A percentile compares a stretch with the other conserved stretches of the same genome.
Conservation (phyloP, 2,113 vertebrate species). For the Columbina picui region DNA sequence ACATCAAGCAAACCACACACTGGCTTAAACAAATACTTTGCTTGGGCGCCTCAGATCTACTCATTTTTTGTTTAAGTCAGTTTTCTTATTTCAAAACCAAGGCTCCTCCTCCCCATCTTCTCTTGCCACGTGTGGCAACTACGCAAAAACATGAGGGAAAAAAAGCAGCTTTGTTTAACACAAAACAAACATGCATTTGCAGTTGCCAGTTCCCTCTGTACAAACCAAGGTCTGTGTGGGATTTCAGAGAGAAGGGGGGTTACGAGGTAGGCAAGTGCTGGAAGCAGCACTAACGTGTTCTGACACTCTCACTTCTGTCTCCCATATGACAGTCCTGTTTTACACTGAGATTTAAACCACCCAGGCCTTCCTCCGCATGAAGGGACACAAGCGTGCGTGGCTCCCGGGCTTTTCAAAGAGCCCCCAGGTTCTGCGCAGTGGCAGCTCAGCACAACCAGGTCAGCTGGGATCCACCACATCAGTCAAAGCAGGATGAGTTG, state of each 20-base stretch:
- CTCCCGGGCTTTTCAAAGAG: background rate
- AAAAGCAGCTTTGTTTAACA: conserved; percentile 3
- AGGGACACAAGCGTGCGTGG: fast-evolving
- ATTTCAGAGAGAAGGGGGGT: background rate
- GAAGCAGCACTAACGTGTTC: background rate
- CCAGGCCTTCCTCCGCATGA: background rate
- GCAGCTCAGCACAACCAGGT: background rate
- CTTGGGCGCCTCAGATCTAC: background rate
- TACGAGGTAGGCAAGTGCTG: background rate
- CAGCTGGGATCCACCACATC: background rate
- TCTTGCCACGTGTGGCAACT: background rate
- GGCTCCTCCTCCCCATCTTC: background rate
- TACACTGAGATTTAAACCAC: background rate
- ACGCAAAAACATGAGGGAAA: background rate
- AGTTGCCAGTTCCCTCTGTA: background rate
- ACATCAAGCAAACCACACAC: background rate
- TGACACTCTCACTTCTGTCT: background rate
- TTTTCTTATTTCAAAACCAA: background rate
- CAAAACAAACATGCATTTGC: background rate
- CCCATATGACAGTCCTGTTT: background rate
- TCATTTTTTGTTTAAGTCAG: background rate
- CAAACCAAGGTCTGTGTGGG: background rate
- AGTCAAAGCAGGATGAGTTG: fast-evolving
- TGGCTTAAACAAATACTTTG: background rate
- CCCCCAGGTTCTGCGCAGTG: background rate